Evolutionary conservation across 2,113 vertebrate species (phyloP).

Genomic region (Nibea albiflora): DNA sequence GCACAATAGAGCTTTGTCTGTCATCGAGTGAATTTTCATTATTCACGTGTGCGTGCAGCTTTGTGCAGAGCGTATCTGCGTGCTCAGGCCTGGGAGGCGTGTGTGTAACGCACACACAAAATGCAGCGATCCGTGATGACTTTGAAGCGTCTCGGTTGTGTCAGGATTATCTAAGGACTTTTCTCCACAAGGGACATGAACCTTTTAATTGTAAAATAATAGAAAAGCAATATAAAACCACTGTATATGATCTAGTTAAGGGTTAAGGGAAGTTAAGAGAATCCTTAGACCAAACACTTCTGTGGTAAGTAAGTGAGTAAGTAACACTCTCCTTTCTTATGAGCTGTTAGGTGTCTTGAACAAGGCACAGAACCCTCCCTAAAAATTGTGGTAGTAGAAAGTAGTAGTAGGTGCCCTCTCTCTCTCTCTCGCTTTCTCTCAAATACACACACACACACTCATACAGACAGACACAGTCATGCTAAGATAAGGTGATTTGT

Average conservation of each 20-base stretch:
- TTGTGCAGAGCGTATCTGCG: constrained; percentile 29
- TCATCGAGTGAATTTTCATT: constrained; percentile 56
- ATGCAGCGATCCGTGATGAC: constrained; percentile 45
- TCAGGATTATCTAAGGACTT: constrained; percentile 43
- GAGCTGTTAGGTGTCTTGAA: background rate
- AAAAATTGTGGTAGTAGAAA: background rate
- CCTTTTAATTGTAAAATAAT: constrained; percentile 15
- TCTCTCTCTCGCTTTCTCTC: background rate
- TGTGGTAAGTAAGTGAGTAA: background rate
- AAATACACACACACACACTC: background rate
- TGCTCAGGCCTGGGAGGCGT: constrained; percentile 20
- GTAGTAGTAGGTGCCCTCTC: background rate
- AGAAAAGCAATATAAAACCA: background rate
- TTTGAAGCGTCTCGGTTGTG: constrained; percentile 39
- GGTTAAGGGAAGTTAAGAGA: too few relatives aligned
- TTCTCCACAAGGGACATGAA: background rate
- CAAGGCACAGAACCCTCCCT: background rate
- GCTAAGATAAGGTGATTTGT: constrained; percentile 68
- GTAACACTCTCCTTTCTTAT: background rate
- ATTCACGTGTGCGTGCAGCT: constrained; percentile 31
- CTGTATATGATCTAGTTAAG: background rate
- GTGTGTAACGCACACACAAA: constrained; percentile 11
- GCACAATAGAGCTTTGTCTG: constrained; percentile 71
- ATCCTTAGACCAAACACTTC: background rate
- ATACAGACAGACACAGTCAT: background rate